These are phyloP conservation scores for Acanthis flammea DNA, from an alignment of 2,797 vertebrate species.

Conservation along the genomic window DNA sequence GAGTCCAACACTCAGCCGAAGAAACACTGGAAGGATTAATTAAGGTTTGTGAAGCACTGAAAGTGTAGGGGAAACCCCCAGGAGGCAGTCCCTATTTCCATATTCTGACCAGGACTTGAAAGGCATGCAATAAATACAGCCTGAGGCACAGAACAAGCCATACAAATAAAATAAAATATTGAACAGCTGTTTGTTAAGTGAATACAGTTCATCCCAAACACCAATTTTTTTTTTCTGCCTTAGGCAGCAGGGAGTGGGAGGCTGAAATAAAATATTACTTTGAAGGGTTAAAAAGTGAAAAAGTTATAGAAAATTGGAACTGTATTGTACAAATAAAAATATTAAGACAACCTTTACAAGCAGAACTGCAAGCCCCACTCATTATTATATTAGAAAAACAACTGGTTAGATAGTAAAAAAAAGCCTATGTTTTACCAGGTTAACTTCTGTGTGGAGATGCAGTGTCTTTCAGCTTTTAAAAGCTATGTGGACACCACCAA, in stretches of 20 bases:
- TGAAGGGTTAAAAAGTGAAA: neutral
- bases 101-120: constrained; percentile 41
- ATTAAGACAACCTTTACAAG: neutral
- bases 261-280: neutral
- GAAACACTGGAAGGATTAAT: constrained; percentile 21
- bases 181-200: constrained; percentile 45
- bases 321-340: neutral
- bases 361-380: neutral
- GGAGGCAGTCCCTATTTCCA: constrained; percentile 38
- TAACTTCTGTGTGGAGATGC: neutral
- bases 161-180: constrained; percentile 9
- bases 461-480: neutral
- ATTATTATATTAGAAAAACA: neutral
- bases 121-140: constrained; percentile 27
- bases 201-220: neutral
- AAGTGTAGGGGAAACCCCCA: neutral
- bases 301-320: neutral
- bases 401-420: neutral
- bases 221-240: neutral
- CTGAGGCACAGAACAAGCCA: neutral
- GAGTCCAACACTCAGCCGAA: neutral
- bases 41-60: constrained; percentile 3
- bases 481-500: neutral
- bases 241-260: neutral
- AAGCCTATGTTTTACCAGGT: neutral